Percentiles rank a stretch among this genome's conserved stretches.
These are phyloP conservation scores for Beaufortia kweichowensis DNA, from an alignment of 2,113 vertebrate species.

Conservation along the genomic window DNA sequence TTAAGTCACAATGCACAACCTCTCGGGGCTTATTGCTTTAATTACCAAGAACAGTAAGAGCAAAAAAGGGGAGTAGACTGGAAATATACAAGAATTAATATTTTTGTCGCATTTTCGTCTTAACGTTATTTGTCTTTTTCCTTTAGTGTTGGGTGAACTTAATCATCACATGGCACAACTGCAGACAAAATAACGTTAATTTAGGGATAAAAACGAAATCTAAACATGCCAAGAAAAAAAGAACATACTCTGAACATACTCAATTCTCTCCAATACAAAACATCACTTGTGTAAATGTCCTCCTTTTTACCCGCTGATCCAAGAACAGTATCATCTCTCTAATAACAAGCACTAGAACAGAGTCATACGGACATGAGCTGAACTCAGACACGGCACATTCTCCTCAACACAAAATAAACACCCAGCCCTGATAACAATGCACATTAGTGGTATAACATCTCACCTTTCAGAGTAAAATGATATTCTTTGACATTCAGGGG, in stretches of 20 bases:
- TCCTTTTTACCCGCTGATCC: not conserved
- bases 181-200: too few species aligned
- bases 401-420: too few species aligned
- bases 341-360: too few species aligned
- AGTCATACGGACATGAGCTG: not conserved
- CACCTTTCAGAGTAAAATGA: constrained; percentile 28
- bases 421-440: not conserved
- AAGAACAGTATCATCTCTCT: too few species aligned
- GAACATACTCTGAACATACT: too few species aligned
- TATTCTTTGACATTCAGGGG: constrained; percentile 4
- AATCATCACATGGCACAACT: not conserved
- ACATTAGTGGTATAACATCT: constrained; percentile 14
- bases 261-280: not conserved
- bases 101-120: not conserved
- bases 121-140: not conserved
- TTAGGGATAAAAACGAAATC: not conserved
- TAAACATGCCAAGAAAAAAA: not conserved
- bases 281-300: too few species aligned
- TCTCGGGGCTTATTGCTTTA: not conserved
- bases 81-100: not conserved
- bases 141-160: not conserved
- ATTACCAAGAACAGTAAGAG: not conserved
- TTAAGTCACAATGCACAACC: not conserved
- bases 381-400: not conserved
- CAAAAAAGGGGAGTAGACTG: not conserved